Evolutionary conservation across 2,888 invertebrate species (phyloP), one percentile per base, ranked within the genome.

Genomic region (Euproctis similis): DNA sequence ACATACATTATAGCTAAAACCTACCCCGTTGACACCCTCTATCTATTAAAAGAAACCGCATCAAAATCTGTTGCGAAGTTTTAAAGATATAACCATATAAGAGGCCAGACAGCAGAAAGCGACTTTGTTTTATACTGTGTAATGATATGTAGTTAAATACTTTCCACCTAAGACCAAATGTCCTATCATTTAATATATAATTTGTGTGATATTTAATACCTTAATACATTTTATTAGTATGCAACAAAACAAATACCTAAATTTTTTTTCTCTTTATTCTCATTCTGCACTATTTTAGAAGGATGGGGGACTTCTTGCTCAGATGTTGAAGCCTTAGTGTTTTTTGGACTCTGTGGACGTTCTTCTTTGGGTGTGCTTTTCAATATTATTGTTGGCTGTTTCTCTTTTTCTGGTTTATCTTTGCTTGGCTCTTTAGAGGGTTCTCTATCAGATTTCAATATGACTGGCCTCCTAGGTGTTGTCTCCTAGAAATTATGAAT

Each of bases 301-400:
- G 82, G 70, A 33, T 78, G 60, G 19, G 75, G 52, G 21, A 66
- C 58, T 35, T 82, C 71, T 30, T 55, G 43, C 18, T 74, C 76
- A 11, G 57, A 50, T 16, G 53, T 47, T 24, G 80, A 69, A 24
- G 84, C 32, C 39, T 60, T 68, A 2, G 45, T 18, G 19, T 46
- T 71, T 64, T 87, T 90, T 1, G 91, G 90, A 24, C 90, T 90
- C 4, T 84, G 74, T 1, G 89, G 85, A 24, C 89, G 71, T 38
- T 89, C 89, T 20, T 86, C 85, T 54, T 84, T 85, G 0, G 76
- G 62, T 2, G 76, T 46, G 34, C 81, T 85, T 28, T 90, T 90
- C 10, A 91, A 66, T 46, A 92, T 87, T 46, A 92, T 89, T 8
- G 91, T 90, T 1, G 91, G 91, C 42, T 87, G 88, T 37, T 73